A percentile compares a stretch with the other conserved stretches of the same genome.
Conservation (phyloP, 2,797 vertebrate genomes). For the Arnoldichthys spilopterus region DNA sequence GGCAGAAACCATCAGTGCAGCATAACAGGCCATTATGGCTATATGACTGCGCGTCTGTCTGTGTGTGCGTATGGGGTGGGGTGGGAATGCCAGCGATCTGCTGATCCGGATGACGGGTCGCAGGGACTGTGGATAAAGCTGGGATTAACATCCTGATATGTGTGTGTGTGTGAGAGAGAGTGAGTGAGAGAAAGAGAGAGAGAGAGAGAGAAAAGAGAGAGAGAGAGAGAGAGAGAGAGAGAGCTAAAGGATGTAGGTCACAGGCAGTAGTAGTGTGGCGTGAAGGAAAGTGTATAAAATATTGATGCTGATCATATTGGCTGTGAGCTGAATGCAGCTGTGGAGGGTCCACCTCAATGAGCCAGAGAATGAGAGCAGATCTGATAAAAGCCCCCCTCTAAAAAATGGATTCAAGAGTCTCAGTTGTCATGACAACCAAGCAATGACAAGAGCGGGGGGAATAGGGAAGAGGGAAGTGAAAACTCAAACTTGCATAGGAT, state of each 20-base stretch:
- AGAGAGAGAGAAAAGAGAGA: neutral
- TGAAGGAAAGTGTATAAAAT: conserved; percentile 15
- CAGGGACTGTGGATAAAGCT: conserved; percentile 25
- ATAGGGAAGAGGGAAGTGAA: conserved; percentile 10
- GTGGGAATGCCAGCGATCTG: neutral
- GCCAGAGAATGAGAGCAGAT: neutral
- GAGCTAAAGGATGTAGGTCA: conserved; percentile 32
- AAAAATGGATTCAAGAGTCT: conserved; percentile 41
- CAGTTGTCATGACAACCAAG: conserved; percentile 58
- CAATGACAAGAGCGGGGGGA: neutral
- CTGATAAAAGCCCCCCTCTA: neutral
- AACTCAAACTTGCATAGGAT: conserved; percentile 47
- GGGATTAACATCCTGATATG: conserved; percentile 25
- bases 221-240: neutral
- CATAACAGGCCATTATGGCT: neutral
- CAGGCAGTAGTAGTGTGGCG: neutral
- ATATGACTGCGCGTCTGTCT: neutral
- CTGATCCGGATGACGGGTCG: conserved; percentile 14
- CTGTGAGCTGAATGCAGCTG: neutral
- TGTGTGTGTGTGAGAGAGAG: neutral
- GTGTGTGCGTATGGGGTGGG: no score
- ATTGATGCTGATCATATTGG: neutral
- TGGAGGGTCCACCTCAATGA: neutral
- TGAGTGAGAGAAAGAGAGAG: neutral
- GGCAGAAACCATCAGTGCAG: neutral